Base-by-base conservation (phyloP, 2,888 invertebrate genomes). In the Strigamia crassipes region DNA sequence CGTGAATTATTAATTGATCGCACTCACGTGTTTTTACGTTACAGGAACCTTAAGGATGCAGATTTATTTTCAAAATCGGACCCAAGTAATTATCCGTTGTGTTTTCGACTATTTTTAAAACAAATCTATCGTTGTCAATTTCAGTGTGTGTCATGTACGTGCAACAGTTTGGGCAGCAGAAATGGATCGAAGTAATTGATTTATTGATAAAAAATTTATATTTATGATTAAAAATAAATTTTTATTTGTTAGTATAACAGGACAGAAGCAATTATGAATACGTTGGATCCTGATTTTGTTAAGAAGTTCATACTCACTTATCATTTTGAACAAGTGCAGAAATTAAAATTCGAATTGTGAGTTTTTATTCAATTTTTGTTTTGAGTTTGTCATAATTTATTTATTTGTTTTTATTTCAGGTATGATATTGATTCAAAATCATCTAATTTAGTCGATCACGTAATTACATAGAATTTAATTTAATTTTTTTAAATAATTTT, bases 251-350 rank as follows among this genome's bases (percentile, higher is more conserved):
- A 81, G 81, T 15, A 88, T 73, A 87, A 87, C 79, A 85, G 89
- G 73, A 89, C 89, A 0, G 90, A 90, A 86, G 86, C 86, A 13
- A 88, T 90, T 61, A 86, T 86, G 79, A 89, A 90, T 85, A 88
- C 86, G 27, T 85, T 89, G 41, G 88, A 89, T 85, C 90, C 90
- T 6, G 89, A 90, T 84, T 90, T 91, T 89, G 89, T 89, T 0
- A 89, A 87, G 34, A 90, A 90, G 85, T 89, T 91, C 84, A 86
- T 88, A 31, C 84, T 91, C 56, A 89, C 89, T 56, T 91, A 91
- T 85, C 88, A 88, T 82, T 91, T 91, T 87, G 91, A 91, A 85
- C 89, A 90, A 83, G 89, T 90, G 80, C 91, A 91, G 86, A 86
- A 89, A 34, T 85, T 91, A 42, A 88, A 88, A 84, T 89, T 91